These are phyloP conservation scores for Euwallacea fornicatus DNA, from an alignment of 1,140 invertebrate species.

Conservation along the genomic window DNA sequence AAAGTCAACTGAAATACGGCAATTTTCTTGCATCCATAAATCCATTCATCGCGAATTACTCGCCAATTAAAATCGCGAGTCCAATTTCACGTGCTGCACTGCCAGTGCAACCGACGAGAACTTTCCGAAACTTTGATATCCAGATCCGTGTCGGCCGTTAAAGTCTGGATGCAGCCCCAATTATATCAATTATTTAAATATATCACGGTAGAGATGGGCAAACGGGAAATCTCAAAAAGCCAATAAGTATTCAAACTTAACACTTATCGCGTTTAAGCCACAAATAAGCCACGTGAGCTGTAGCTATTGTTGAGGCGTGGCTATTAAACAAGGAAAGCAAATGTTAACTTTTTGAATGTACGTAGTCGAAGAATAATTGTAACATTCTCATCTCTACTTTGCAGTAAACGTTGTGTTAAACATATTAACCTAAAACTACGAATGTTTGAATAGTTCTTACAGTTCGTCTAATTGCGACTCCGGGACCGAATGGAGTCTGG, in stretches of 20 bases:
- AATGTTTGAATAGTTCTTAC: constrained; percentile 31
- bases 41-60: neutral
- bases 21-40: neutral
- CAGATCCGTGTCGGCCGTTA: constrained; percentile 15
- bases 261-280: too few relatives aligned
- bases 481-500: constrained; percentile 16
- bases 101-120: constrained; percentile 3
- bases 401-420: constrained; percentile 1
- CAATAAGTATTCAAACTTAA: too few relatives aligned
- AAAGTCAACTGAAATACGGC: too few relatives aligned
- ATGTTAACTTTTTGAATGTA: too few relatives aligned
- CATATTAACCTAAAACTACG: constrained; percentile 28
- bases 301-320: too few relatives aligned
- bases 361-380: too few relatives aligned
- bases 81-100: neutral
- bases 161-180: constrained; percentile 28
- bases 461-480: constrained; percentile 29
- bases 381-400: too few relatives aligned
- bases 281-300: too few relatives aligned
- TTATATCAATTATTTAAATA: constrained; percentile 30
- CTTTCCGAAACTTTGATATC: constrained; percentile 29
- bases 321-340: too few relatives aligned
- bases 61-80: neutral
- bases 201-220: neutral
- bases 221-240: too few relatives aligned